Conservation (phyloP, 1,140 invertebrate species). For the Proctacanthus coquilletti region DNA sequence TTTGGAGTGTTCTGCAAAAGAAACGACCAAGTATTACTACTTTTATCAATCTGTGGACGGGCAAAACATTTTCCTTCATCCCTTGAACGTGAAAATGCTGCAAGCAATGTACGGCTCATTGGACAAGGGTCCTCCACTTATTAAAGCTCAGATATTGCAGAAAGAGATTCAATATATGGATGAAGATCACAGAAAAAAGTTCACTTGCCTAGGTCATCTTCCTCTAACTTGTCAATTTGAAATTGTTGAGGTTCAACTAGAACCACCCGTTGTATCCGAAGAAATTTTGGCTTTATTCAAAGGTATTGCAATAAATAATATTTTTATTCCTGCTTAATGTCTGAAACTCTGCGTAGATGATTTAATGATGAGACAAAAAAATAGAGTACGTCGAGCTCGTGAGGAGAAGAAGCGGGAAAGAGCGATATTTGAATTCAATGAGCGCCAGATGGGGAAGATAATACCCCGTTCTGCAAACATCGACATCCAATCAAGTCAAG, state of each 20-base stretch:
- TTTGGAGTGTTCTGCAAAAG: too few relatives aligned
- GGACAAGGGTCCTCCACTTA: conserved; percentile 55
- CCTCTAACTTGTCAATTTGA: conserved; percentile 82
- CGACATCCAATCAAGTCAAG: conserved; percentile 41
- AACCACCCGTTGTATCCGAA: conserved; percentile 49
- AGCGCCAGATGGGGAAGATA: conserved; percentile 48
- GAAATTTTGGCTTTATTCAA: conserved; percentile 48
- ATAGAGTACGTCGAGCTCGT: conserved; percentile 42
- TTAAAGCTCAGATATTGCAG: conserved; percentile 63
- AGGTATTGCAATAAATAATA: conserved; percentile 32
- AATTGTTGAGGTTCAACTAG: conserved; percentile 71
- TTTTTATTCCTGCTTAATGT: neutral
- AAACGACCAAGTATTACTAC: conserved; percentile 50
- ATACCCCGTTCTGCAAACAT: conserved; percentile 33
- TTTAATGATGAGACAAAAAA: conserved; percentile 42
- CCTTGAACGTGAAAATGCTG: conserved; percentile 80
- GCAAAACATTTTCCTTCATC: conserved; percentile 83
- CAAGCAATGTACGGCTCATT: conserved; percentile 71
- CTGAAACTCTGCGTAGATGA: conserved; percentile 34
- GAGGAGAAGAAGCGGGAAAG: conserved; percentile 56
- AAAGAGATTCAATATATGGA: conserved; percentile 72
- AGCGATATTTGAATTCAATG: conserved; percentile 53
- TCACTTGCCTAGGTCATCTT: conserved; percentile 75
- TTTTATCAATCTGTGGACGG: conserved; percentile 85
- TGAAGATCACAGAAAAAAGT: conserved; percentile 55